Conservation (phyloP, 2,888 invertebrate genomes). For the Bruchidius siliquastri region DNA sequence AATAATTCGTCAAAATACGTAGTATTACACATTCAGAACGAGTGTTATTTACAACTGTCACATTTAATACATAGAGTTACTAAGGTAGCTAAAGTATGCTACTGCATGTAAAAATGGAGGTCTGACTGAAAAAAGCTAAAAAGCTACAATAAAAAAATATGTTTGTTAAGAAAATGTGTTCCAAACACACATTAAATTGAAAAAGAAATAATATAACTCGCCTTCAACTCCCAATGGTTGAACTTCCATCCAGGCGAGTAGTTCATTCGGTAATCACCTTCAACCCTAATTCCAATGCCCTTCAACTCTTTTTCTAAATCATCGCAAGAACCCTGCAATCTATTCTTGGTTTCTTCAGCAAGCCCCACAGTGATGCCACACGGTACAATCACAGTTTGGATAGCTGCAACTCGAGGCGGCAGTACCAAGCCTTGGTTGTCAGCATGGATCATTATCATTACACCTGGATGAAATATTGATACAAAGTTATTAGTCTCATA, state of each 20-base stretch:
- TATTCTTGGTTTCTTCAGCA: slow-evolving; percentile 63
- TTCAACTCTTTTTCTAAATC: slow-evolving; percentile 61
- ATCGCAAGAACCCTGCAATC: slow-evolving; percentile 66
- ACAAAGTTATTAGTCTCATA: background rate
- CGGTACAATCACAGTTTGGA: slow-evolving; percentile 88
- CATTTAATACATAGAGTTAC: too few relatives aligned
- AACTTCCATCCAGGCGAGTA: slow-evolving; percentile 99
- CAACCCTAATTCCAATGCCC: slow-evolving; percentile 64
- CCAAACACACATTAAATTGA: too few relatives aligned
- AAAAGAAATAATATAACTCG: too few relatives aligned
- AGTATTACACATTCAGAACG: too few relatives aligned
- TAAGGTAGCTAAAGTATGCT: too few relatives aligned
- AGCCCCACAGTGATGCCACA: slow-evolving; percentile 90
- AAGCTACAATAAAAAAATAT: too few relatives aligned
- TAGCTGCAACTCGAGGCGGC: slow-evolving; percentile 84
- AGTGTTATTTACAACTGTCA: too few relatives aligned
- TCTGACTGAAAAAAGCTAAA: too few relatives aligned
- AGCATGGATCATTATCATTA: slow-evolving; percentile 89
- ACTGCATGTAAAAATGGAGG: too few relatives aligned
- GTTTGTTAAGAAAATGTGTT: too few relatives aligned
- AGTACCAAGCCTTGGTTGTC: slow-evolving; percentile 95
- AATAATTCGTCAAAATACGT: too few relatives aligned
- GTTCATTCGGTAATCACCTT: slow-evolving; percentile 87
- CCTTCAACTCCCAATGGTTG: slow-evolving; percentile 95
- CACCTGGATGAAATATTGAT: slow-evolving; percentile 51